Evolutionary conservation across 2,113 vertebrate genomes (phyloP), one percentile per base, ranked within the genome.

Genomic region (Crotalus horridus): DNA sequence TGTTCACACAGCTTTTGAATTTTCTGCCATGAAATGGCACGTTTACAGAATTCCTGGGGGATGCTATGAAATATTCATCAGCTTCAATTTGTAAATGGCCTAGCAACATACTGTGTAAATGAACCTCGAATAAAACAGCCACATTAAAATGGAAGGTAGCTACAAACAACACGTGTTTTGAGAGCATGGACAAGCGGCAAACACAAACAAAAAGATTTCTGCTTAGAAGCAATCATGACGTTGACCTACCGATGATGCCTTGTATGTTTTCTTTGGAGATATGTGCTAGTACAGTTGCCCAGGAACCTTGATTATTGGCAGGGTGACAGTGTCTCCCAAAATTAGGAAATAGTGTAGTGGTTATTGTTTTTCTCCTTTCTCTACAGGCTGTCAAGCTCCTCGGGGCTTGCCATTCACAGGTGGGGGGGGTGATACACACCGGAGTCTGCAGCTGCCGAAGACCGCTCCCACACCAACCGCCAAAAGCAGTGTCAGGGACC

Each of bases 61-160:
- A 6, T 0, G 92, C 26, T 0, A 97, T 97, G 97, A 98, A 98
- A 98, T 96, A 97, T 97, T 97, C 96, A 97, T 97, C 95, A 96
- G 95, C 93, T 92, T 93, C 89, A 94, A 94, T 96, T 96, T 92
- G 91, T 95, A 96, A 96, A 91, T 89, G 91, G 95, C 96, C 96
- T 87, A 87, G 96, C 94, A 95, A 92, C 85, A 94, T 53, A 89
- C 95, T 46, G 85, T 96, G 95, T 93, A 93, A 96, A 95, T 94
- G 96, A 97, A 97, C 96, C 96, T 94, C 93, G 12, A 5, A 96
- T 0, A 1, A 96, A 96, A 92, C 11, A 0, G 59, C 90, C 3
- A 0, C 96, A 95, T 96, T 94, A 94, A 95, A 94, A 96, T 94
- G 93, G 95, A 96, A 94, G 93, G 87, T 92, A 96, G 93, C 95